Base-by-base conservation (phyloP, 2,888 invertebrate genomes). In the Caradrina clavipalpis region DNA sequence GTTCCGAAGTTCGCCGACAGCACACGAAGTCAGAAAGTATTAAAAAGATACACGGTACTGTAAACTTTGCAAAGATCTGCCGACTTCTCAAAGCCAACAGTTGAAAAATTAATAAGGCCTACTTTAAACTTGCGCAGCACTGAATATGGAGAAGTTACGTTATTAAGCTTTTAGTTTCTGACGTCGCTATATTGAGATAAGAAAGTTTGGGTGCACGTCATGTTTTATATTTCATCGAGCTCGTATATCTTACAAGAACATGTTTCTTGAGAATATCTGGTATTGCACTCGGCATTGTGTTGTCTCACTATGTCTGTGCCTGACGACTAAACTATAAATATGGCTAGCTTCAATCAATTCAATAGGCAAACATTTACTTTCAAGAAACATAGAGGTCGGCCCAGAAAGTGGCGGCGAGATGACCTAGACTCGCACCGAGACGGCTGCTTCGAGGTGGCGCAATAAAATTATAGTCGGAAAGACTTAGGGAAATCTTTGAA, bases 71-170 rank as follows among this genome's bases (percentile, higher is more conserved):
- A 49, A 70, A 78, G 68, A 78, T 73, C 73, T 80, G 57, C 39
- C 58, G 58, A 65, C 59, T 69, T 55, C 64, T 68, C 69, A 69
- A 73, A 80, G 79, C 75, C 62, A 80, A 65, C 66, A 78, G 78
- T 72, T 83, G 78, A 82, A 83, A 82, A 83, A 82, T 83, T 82
- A 82, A 82, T 82, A 83, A 83, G 82, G 70, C 81, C 78, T 81
- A 73, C 78, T 83, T 81, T 69, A 81, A 82, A 82, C 61, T 82
- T 81, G 47, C 59, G 56, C 71, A 53, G 78, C 81, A 81, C 64
- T 77, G 73, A 81, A 68, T 78, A 69, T 78, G 81, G 42, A 77
- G 50, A 71, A 82, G 71, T 80, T 80, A 66, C 68, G 75, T 80
- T 81, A 81, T 74, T 70, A 80, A 75, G 75, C 71, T 80, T 80